These are phyloP conservation scores for Strigamia maritima DNA, from an alignment of 2,888 invertebrate species.

Conservation along the genomic window DNA sequence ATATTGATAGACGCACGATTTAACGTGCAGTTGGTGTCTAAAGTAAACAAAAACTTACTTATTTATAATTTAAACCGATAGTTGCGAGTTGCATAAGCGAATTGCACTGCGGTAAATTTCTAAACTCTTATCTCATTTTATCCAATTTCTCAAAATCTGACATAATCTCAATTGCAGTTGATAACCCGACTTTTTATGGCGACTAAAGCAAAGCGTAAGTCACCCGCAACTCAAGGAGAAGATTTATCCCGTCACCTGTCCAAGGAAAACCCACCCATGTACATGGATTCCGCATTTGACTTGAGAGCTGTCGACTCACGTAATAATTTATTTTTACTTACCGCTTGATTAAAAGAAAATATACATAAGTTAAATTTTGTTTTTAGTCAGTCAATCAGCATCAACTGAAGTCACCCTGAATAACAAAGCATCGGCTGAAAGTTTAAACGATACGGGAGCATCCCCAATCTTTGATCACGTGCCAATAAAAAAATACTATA, in stretches of 20 bases:
- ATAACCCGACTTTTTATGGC: background rate
- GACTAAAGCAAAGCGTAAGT: conserved; percentile 1
- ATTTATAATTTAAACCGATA: background rate
- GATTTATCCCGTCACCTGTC: conserved; percentile 2
- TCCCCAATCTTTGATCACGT: conserved; percentile 25
- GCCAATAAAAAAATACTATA: conserved; percentile 26
- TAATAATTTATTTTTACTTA: background rate
- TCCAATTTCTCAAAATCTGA: background rate
- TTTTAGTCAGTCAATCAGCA: background rate
- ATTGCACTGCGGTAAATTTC: background rate
- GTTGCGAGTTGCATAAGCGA: background rate
- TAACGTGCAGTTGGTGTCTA: background rate
- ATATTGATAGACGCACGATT: background rate
- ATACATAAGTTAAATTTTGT: background rate
- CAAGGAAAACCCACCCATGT: background rate
- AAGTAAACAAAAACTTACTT: background rate
- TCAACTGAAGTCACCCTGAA: background rate
- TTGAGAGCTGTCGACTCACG: background rate
- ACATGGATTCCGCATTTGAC: background rate
- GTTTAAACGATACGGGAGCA: conserved; percentile 1
- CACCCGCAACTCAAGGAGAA: background rate
- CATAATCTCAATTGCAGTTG: background rate
- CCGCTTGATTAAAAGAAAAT: background rate
- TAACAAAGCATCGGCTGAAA: background rate
- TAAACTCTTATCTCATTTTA: background rate